A percentile compares a stretch with the other conserved stretches of the same genome.
Evolutionary conservation across 2,113 vertebrate species (phyloP).

Genomic region (Eudorcas thomsonii): DNA sequence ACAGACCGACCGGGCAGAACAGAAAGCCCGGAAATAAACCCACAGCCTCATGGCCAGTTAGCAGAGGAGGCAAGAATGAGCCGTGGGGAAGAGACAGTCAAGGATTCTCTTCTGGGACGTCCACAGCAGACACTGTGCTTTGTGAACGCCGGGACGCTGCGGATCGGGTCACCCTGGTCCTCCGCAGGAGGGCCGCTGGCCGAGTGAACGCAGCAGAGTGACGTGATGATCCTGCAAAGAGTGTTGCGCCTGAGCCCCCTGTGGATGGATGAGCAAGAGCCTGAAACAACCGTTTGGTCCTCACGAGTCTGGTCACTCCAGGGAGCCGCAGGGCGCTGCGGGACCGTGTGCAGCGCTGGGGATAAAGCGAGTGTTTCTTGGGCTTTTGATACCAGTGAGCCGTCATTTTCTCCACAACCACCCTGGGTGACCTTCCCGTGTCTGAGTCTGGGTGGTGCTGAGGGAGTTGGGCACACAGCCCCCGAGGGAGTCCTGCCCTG

Average conservation of each 20-base stretch:
- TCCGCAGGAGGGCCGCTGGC: background rate
- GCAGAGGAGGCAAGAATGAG: background rate
- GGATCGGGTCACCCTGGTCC: background rate
- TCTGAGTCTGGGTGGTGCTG: background rate
- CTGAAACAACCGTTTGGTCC: background rate
- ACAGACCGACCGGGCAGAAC: background rate
- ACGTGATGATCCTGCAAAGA: background rate
- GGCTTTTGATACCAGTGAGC: background rate
- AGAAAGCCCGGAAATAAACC: background rate
- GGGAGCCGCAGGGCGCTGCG: background rate
- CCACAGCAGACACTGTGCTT: background rate
- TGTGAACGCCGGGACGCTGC: background rate
- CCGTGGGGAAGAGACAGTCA: background rate
- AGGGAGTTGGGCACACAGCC: background rate
- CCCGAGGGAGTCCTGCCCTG: background rate
- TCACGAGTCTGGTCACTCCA: background rate
- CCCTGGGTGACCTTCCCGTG: background rate
- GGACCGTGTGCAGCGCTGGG: rapidly evolving
- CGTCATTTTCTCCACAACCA: background rate
- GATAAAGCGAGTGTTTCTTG: rapidly evolving
- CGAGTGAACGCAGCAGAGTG: background rate
- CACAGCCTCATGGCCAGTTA: background rate
- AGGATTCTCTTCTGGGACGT: background rate
- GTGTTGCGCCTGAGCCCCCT: background rate
- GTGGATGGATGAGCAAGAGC: background rate